Conservation (phyloP, 92 coral and sea anemone genomes). For the Galaxea fascicularis region DNA sequence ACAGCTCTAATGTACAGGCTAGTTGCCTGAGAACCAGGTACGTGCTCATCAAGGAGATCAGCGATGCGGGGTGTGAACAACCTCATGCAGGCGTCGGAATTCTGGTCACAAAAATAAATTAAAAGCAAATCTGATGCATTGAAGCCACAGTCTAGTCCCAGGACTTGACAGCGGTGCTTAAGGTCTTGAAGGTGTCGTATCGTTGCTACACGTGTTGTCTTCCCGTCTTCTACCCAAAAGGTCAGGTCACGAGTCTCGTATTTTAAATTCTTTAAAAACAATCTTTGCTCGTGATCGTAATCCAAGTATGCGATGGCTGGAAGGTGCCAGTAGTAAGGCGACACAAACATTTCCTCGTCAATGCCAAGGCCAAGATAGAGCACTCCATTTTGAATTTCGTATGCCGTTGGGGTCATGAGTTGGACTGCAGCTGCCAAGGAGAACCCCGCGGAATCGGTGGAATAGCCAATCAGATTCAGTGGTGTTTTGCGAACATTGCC, state of each 20-base stretch:
- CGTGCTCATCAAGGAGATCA: too few species aligned
- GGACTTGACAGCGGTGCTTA: too few species aligned
- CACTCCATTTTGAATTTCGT: conserved; percentile 26
- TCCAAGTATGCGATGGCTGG: conserved; percentile 46
- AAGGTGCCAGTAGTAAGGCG: conserved; percentile 53
- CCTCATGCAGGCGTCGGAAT: too few species aligned
- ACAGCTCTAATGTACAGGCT: conserved; percentile 56
- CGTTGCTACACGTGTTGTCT: conserved; percentile 21
- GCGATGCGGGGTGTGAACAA: too few species aligned
- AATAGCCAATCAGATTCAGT: conserved; percentile 42
- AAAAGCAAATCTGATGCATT: conserved; percentile 32
- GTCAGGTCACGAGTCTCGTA: conserved; percentile 49
- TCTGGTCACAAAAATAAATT: conserved; percentile 41
- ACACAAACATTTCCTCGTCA: conserved; percentile 23
- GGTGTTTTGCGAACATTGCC: conserved; percentile 48
- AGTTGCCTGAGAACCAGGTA: too few species aligned
- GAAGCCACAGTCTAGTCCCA: conserved; percentile 48
- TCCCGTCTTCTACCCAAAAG: conserved; percentile 45
- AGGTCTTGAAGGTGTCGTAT: conserved; percentile 38
- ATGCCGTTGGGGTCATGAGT: conserved; percentile 27
- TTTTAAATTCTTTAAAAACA: conserved; percentile 41
- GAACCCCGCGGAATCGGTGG: conserved; percentile 64
- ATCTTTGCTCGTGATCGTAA: conserved; percentile 49
- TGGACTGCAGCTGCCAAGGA: conserved; percentile 43
- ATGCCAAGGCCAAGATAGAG: conserved; percentile 43